Percentiles rank a stretch among this genome's conserved stretches.
Conservation (phyloP, 1,140 invertebrate species). For the Tetraneura akinire region DNA sequence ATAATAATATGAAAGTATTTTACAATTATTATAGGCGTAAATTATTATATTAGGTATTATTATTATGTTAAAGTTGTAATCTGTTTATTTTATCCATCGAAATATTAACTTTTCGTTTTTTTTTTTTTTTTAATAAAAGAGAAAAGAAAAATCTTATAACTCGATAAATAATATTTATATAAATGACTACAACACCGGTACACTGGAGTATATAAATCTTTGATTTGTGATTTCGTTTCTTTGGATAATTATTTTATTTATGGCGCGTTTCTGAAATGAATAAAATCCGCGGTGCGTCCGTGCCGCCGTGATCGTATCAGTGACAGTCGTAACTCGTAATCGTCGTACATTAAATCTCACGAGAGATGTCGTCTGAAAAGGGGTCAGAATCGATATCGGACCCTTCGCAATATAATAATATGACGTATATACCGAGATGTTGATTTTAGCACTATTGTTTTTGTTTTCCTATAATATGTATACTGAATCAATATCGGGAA, state of each 20-base stretch:
- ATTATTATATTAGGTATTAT: too few species aligned
- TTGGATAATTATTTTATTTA: not conserved
- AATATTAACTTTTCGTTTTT: too few species aligned
- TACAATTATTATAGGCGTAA: too few species aligned
- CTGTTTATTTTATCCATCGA: too few species aligned
- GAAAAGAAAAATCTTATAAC: too few species aligned
- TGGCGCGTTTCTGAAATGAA: not conserved
- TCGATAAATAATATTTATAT: too few species aligned
- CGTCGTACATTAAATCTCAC: slow-evolving; percentile 9
- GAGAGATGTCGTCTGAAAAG: not conserved
- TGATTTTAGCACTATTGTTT: slow-evolving; percentile 19
- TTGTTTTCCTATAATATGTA: slow-evolving; percentile 30
- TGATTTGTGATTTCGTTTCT: too few species aligned
- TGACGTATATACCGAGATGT: not conserved
- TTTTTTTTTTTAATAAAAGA: too few species aligned
- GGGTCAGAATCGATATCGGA: slow-evolving; percentile 5
- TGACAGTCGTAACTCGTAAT: slow-evolving; percentile 14
- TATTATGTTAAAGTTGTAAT: too few species aligned
- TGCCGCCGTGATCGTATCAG: slow-evolving; percentile 6
- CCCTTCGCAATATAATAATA: not conserved
- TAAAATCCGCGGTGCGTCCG: not conserved
- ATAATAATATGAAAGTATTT: too few species aligned
- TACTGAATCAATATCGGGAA: slow-evolving; percentile 15
- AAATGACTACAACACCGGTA: too few species aligned
- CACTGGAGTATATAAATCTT: too few species aligned